phyloP scores from a whole-genome alignment of 2,888 invertebrate genomes.

The Aproaerema taeniolella region DNA sequence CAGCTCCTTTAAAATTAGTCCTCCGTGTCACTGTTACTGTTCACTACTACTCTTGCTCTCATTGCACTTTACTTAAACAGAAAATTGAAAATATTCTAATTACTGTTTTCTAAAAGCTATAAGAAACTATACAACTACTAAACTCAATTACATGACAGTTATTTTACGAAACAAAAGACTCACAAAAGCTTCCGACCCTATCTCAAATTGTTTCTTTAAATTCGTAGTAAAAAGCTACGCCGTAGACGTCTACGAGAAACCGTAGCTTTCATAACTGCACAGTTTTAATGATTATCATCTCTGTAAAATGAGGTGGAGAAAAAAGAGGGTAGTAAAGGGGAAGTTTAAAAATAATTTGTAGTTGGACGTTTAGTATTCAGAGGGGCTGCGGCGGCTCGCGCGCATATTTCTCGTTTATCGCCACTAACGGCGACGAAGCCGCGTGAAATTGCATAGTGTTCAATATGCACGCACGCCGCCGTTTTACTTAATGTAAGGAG shows the following conservation, averaged over 20 bases:
- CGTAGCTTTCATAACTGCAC: too few relatives aligned
- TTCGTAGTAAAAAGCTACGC: too few relatives aligned
- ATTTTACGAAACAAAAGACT: too few relatives aligned
- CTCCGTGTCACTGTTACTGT: not conserved
- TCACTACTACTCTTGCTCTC: too few relatives aligned
- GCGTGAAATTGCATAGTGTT: slow-evolving; percentile 51
- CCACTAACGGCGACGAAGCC: slow-evolving; percentile 45
- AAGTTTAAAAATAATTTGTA: slow-evolving; percentile 52
- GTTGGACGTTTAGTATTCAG: slow-evolving; percentile 62
- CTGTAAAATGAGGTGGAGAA: not conserved
- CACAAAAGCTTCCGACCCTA: too few relatives aligned
- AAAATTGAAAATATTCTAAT: too few relatives aligned
- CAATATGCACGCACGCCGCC: slow-evolving; percentile 40
- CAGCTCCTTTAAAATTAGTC: slow-evolving; percentile 23
- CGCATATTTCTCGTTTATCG: slow-evolving; percentile 71
- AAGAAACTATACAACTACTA: too few relatives aligned
- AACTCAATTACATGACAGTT: too few relatives aligned
- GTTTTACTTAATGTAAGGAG: slow-evolving; percentile 30
- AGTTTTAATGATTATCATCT: not conserved
- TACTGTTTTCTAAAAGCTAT: too few relatives aligned
- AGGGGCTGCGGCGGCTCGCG: slow-evolving; percentile 24
- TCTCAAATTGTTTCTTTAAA: too few relatives aligned
- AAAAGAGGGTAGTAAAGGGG: not conserved
- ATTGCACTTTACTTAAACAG: too few relatives aligned
- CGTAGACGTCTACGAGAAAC: too few relatives aligned